phyloP scores from a whole-genome alignment of 2,113 vertebrate genomes.

The Apodemus sylvaticus region DNA sequence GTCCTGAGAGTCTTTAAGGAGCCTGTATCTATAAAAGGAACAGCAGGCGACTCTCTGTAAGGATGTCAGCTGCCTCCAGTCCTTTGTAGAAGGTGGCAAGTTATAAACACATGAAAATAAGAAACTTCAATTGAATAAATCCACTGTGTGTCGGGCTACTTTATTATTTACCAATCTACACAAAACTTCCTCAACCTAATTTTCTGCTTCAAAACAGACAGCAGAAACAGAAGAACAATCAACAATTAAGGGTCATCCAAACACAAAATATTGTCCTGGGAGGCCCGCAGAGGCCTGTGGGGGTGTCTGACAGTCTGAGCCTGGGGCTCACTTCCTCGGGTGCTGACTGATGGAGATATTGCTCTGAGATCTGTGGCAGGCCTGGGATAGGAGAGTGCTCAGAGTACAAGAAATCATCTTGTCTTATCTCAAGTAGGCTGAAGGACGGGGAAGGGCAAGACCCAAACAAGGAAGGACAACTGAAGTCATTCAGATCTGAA shows the following conservation, averaged over 20 bases:
- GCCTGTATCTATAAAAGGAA: neutral
- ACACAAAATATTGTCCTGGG: neutral
- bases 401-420: neutral
- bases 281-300: neutral
- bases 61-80: slow-evolving; percentile 21
- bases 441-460: neutral
- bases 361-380: neutral
- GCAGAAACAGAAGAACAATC: neutral
- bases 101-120: neutral
- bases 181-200: neutral
- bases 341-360: neutral
- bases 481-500: neutral
- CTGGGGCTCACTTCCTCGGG: neutral
- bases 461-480: neutral
- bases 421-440: neutral
- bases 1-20: slow-evolving; percentile 22
- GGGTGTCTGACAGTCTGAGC: neutral
- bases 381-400: neutral
- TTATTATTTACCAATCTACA: neutral
- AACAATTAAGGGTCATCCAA: neutral
- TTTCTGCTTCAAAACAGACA: neutral
- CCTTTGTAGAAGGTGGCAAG: neutral
- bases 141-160: neutral
- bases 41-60: slow-evolving; percentile 14
- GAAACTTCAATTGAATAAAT: neutral